Percentiles rank a stretch among this genome's conserved stretches.
These are phyloP conservation scores for Dexiosoma caninum DNA, from an alignment of 2,888 invertebrate species.

Conservation along the genomic window DNA sequence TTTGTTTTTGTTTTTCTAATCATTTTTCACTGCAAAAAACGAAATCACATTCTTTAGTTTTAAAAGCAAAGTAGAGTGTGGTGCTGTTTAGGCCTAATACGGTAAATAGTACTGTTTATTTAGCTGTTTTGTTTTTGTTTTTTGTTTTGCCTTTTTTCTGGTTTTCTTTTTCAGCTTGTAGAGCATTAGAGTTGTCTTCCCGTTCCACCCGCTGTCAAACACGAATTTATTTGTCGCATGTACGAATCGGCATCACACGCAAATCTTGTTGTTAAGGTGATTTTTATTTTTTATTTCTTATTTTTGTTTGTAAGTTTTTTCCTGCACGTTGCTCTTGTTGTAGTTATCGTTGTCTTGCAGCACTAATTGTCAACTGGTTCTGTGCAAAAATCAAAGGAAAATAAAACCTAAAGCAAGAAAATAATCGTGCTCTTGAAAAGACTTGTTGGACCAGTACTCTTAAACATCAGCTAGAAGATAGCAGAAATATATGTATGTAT, in stretches of 20 bases:
- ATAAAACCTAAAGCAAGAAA: neutral
- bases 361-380: slow-evolving; percentile 72
- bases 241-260: slow-evolving; percentile 48
- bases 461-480: slow-evolving; percentile 44
- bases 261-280: slow-evolving; percentile 47
- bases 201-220: slow-evolving; percentile 61
- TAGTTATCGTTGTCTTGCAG: slow-evolving; percentile 63
- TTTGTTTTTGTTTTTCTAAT: too few relatives aligned
- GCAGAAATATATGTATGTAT: too few relatives aligned
- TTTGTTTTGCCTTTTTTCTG: too few relatives aligned
- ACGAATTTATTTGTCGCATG: slow-evolving; percentile 55
- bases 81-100: slow-evolving; percentile 18
- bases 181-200: slow-evolving; percentile 45
- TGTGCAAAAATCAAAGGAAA: slow-evolving; percentile 52
- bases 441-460: slow-evolving; percentile 57
- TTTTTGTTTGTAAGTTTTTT: too few relatives aligned
- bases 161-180: neutral
- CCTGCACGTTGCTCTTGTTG: slow-evolving; percentile 64
- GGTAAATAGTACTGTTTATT: slow-evolving; percentile 51
- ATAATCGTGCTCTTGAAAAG: slow-evolving; percentile 57
- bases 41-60: neutral
- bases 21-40: neutral
- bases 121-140: neutral
- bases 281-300: slow-evolving; percentile 1
- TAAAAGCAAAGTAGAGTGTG: neutral